Evolutionary conservation across 2,888 invertebrate species (phyloP).

Genomic region (Pollenia labialis): DNA sequence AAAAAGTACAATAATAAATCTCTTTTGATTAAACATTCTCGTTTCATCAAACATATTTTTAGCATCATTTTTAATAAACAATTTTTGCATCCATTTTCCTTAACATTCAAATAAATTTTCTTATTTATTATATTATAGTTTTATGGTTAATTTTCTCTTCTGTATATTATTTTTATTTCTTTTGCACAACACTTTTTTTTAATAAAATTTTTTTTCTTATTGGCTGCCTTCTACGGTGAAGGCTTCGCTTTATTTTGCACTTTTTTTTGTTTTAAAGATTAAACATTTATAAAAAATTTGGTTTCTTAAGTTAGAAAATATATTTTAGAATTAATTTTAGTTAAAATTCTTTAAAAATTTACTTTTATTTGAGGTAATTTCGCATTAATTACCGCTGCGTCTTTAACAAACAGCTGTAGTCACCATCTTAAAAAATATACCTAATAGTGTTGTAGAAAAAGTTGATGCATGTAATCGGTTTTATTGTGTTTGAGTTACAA

Average conservation of each 20-base stretch:
- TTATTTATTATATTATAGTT: neutral
- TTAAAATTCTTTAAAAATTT: slow-evolving; percentile 68
- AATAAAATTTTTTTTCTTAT: slow-evolving; percentile 24
- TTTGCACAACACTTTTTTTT: slow-evolving; percentile 51
- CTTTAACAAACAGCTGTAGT: slow-evolving; percentile 78
- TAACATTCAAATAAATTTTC: neutral
- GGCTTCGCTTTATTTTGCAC: neutral
- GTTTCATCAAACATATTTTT: neutral
- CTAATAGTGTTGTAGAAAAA: slow-evolving; percentile 45
- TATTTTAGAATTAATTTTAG: slow-evolving; percentile 29
- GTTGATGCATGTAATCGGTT: slow-evolving; percentile 34
- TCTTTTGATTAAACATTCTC: neutral
- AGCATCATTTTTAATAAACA: neutral
- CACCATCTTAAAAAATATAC: slow-evolving; percentile 78
- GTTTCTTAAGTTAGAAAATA: neutral
- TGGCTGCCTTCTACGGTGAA: neutral
- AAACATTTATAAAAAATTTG: neutral
- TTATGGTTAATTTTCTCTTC: neutral
- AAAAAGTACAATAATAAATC: neutral
- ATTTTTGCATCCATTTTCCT: slow-evolving; percentile 53
- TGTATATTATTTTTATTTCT: slow-evolving; percentile 35
- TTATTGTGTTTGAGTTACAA: neutral
- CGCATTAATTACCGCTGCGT: slow-evolving; percentile 75
- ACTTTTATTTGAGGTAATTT: slow-evolving; percentile 77
- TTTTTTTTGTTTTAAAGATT: neutral